Percentiles rank a stretch among this genome's conserved stretches.
Evolutionary conservation across 2,797 vertebrate genomes (phyloP).

Genomic region (Macropus fuliginosus): DNA sequence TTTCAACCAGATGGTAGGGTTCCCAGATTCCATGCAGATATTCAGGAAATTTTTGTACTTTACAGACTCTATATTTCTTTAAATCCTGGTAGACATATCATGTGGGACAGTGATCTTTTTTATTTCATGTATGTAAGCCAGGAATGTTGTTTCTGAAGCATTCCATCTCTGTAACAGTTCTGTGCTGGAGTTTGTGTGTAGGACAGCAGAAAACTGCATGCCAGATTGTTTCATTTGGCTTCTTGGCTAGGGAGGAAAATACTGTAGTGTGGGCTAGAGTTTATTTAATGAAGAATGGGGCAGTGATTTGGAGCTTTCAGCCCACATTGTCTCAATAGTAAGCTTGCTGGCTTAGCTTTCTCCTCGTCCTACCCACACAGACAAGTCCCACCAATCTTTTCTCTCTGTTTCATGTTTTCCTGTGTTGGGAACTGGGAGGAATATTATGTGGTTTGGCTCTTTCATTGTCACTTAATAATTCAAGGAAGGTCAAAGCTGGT

Average conservation of each 20-base stretch:
- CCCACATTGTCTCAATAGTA: background rate
- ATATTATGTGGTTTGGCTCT: background rate
- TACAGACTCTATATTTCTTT: background rate
- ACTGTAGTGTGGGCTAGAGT: background rate
- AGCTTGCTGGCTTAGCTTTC: background rate
- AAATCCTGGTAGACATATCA: background rate
- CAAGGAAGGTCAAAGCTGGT: background rate
- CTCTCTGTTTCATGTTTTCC: background rate
- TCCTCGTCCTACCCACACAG: background rate
- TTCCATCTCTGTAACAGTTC: conserved; percentile 26
- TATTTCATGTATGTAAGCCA: background rate
- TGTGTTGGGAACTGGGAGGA: background rate
- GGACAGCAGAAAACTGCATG: conserved; percentile 1
- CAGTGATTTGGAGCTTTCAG: background rate
- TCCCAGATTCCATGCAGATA: background rate
- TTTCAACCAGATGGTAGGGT: background rate
- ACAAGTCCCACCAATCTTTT: background rate
- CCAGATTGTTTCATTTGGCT: conserved; percentile 14
- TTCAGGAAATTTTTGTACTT: background rate
- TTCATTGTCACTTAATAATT: background rate
- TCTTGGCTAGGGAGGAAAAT: background rate
- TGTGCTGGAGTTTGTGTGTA: conserved; percentile 6
- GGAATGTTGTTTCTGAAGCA: conserved; percentile 31
- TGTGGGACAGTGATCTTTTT: background rate
- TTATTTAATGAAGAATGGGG: conserved; percentile 17